These are phyloP conservation scores for Rhinichthys klamathensis DNA, from an alignment of 2,113 vertebrate species.

Conservation along the genomic window DNA sequence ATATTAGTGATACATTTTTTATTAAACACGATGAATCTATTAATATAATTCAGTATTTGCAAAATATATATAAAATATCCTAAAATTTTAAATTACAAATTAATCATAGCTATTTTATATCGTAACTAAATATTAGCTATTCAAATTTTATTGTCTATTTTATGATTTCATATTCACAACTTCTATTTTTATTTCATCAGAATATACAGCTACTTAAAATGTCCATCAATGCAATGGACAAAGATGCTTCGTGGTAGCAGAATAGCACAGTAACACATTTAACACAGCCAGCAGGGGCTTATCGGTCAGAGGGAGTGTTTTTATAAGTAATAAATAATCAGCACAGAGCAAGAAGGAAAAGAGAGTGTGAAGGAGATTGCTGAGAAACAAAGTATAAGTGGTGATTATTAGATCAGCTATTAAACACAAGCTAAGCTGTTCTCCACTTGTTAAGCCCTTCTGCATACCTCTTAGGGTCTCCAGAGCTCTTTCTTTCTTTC, in stretches of 20 bases:
- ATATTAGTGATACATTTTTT: background rate
- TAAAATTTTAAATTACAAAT: background rate
- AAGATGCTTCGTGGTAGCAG: background rate
- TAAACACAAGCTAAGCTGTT: slow-evolving; percentile 1
- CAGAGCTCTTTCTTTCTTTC: background rate
- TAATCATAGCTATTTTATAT: background rate
- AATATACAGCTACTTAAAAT: background rate
- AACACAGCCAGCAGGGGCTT: background rate
- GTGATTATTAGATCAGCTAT: slow-evolving; percentile 14
- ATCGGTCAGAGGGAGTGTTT: background rate
- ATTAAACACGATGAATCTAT: too few species aligned
- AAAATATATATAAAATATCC: background rate
- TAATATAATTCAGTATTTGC: too few species aligned
- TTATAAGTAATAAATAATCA: slow-evolving; percentile 19
- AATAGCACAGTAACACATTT: background rate
- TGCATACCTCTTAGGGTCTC: background rate
- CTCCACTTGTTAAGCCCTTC: background rate
- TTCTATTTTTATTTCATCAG: background rate
- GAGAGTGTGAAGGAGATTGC: background rate
- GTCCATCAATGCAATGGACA: background rate
- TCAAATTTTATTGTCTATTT: background rate
- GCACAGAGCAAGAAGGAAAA: too few species aligned
- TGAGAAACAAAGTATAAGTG: background rate
- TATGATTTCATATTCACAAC: background rate
- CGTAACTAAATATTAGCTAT: background rate